Base-by-base conservation (phyloP, 2,888 invertebrate genomes). In the Zaprionus lineosus region DNA sequence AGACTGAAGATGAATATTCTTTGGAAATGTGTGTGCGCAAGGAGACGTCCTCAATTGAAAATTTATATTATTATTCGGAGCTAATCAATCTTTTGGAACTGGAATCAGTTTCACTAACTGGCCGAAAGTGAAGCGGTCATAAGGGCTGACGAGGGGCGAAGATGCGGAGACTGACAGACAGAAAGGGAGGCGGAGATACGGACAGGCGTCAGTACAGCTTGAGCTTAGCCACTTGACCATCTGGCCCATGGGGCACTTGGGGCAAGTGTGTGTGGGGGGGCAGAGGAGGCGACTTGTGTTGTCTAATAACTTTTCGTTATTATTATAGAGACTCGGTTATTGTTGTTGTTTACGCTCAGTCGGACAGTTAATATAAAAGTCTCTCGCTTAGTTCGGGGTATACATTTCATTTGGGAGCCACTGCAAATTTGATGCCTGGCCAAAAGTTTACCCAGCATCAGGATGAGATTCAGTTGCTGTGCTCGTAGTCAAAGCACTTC, bases 231-330 rank as follows among this genome's bases (percentile, higher is more conserved):
- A 66, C 66, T 79, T 81, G 79, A 64, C 50, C 72, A 56, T 46
- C 58, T 75, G 52, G 12, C 34, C 33, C 29, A 4, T 18, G 31
- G 36, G 12, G 29, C 56, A 44, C 26, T 53, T n/a, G 16, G 15
- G 43, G n/a, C 29, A 31, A 39, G 50, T 50, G 31, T n/a, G n/a
- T n/a, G n/a, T n/a, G n/a, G n/a, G n/a, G n/a, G n/a, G n/a, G n/a
- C n/a, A n/a, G n/a, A n/a, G n/a, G n/a, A 40, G 29, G 16, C 37
- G 16, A 21, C 58, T 41, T 50, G 52, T 56, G 51, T 57, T 40
- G 61, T 56, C 63, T 72, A 81, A 86, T 86, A 81, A 81, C 69
- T 72, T 84, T 83, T 52, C 40, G 63, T 75, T 85, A 74, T 83
- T 83, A 78, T 85, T 78, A 84, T 69, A 29, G 40, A 36, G 73